These are phyloP conservation scores for Oreotragus oreotragus DNA, from an alignment of 2,113 vertebrate genomes.

Conservation along the genomic window DNA sequence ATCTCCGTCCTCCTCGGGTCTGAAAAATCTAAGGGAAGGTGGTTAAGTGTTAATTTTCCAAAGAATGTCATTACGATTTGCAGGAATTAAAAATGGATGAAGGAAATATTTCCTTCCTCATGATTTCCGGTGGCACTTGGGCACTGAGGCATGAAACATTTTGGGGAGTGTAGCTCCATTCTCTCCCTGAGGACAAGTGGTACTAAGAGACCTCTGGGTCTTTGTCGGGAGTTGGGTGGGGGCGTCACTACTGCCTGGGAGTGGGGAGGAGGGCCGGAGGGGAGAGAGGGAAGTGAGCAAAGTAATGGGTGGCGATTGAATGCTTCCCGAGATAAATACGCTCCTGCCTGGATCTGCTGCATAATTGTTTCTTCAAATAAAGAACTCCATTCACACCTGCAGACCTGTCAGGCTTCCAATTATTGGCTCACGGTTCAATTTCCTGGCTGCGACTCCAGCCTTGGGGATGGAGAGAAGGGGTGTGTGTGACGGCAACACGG, in stretches of 20 bases:
- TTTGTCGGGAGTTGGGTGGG: neutral
- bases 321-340: neutral
- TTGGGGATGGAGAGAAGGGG: neutral
- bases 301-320: neutral
- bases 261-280: neutral
- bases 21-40: slow-evolving; percentile 71
- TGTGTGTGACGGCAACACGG: neutral
- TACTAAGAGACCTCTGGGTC: slow-evolving; percentile 15
- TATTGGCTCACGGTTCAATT: neutral
- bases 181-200: neutral
- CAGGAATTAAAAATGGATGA: slow-evolving; percentile 85
- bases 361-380: slow-evolving; percentile 31
- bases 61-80: slow-evolving; percentile 75
- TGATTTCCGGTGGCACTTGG: slow-evolving; percentile 56
- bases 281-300: neutral
- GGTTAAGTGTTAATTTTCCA: slow-evolving; percentile 79
- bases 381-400: slow-evolving; percentile 42
- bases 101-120: slow-evolving; percentile 29
- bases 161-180: slow-evolving; percentile 57
- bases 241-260: neutral
- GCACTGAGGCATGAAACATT: slow-evolving; percentile 13
- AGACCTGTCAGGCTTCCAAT: slow-evolving; percentile 34
- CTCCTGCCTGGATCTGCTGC: neutral
- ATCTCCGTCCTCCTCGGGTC: slow-evolving; percentile 10
- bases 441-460: neutral